A percentile compares a stretch with the other conserved stretches of the same genome.
Conservation (phyloP, 23 tunicate species). For the Ascidia mentula region DNA sequence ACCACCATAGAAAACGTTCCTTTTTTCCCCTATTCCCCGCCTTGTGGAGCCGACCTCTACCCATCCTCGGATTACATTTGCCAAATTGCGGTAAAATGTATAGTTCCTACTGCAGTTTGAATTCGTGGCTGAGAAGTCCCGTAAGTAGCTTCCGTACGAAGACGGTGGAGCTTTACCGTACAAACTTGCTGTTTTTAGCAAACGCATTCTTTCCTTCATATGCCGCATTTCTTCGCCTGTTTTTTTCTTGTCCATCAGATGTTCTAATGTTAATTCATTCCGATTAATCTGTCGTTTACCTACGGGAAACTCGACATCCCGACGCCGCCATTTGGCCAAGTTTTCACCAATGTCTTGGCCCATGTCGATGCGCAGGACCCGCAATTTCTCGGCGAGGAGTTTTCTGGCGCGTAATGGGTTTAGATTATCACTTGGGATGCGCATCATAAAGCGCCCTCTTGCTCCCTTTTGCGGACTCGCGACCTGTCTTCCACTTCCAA, state of each 20-base stretch:
- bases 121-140: background rate
- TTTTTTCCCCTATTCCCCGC: conserved; percentile 4
- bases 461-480: background rate
- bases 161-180: no score
- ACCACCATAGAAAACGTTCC: background rate
- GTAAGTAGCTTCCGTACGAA: background rate
- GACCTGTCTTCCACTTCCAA: background rate
- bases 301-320: background rate
- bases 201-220: background rate
- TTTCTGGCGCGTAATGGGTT: background rate
- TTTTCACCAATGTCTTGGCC: background rate
- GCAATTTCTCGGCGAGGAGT: background rate
- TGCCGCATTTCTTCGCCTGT: background rate
- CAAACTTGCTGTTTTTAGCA: no score
- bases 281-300: background rate
- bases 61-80: background rate
- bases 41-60: background rate
- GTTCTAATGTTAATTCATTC: background rate
- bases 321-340: background rate
- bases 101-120: background rate
- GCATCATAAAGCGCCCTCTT: background rate
- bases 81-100: conserved; percentile 12
- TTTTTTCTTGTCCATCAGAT: background rate
- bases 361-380: background rate
- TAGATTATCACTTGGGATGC: background rate